These are phyloP conservation scores for Drosophila mercatorum DNA, from an alignment of 2,888 invertebrate species.

Conservation along the genomic window DNA sequence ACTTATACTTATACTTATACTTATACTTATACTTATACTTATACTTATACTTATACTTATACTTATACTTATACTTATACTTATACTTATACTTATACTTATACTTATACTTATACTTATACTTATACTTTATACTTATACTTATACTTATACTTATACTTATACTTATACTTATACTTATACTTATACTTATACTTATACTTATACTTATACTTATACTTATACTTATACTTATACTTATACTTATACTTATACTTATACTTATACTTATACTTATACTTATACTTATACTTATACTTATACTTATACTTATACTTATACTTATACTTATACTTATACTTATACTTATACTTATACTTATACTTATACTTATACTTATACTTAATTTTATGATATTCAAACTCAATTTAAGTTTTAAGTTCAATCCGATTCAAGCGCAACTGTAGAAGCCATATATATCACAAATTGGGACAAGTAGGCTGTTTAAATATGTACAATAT, in stretches of 20 bases:
- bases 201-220: conserved; percentile 1
- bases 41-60: conserved; percentile 1
- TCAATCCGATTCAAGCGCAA: not conserved
- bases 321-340: not conserved
- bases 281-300: conserved; percentile 1
- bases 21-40: conserved; percentile 2
- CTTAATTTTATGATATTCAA: not conserved
- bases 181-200: conserved; percentile 1
- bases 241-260: conserved; percentile 1
- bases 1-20: conserved; percentile 2
- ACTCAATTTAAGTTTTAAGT: not conserved
- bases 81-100: not conserved
- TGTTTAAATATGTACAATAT: conserved; percentile 17
- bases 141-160: not conserved
- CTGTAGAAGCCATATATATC: conserved; percentile 5
- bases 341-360: not conserved
- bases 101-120: conserved; percentile 2
- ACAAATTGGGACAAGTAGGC: conserved; percentile 30
- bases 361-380: not conserved
- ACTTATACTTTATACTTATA: conserved; percentile 1
- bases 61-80: not conserved
- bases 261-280: not conserved
- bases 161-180: not conserved
- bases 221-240: conserved; percentile 2
- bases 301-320: conserved; percentile 1